Percentiles rank a stretch among this genome's conserved stretches.
Conservation (phyloP, 92 coral and sea anemone species). For the Blastomussa wellsi region DNA sequence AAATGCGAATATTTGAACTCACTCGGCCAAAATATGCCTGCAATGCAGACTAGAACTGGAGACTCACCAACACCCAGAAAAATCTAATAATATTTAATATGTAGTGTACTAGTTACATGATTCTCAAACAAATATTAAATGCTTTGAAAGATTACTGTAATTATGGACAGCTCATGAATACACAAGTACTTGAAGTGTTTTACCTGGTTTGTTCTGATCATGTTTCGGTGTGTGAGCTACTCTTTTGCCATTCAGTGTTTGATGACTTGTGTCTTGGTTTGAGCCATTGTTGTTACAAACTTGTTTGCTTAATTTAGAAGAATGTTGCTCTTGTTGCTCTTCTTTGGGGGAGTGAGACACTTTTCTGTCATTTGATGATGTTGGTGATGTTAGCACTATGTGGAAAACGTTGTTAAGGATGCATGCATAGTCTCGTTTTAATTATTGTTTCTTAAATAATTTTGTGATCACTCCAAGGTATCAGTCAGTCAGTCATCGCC, state of each 20-base stretch:
- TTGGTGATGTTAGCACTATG: neutral
- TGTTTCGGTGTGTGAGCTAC: constrained; percentile 50
- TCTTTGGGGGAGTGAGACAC: neutral
- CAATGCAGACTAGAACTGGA: too few relatives aligned
- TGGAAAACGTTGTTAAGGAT: constrained; percentile 1
- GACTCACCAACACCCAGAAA: too few relatives aligned
- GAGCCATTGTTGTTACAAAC: neutral
- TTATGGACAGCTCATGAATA: neutral
- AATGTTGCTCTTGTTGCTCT: neutral
- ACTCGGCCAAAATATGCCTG: too few relatives aligned
- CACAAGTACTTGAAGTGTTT: neutral
- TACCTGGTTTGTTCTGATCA: constrained; percentile 19
- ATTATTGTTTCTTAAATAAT: too few relatives aligned
- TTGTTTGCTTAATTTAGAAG: neutral
- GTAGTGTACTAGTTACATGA: too few relatives aligned
- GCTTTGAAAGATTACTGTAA: neutral
- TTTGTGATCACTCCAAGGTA: too few relatives aligned
- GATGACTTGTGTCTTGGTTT: constrained; percentile 8
- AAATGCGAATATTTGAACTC: too few relatives aligned
- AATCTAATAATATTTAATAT: too few relatives aligned
- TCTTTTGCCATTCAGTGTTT: constrained; percentile 41
- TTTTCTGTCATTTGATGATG: neutral
- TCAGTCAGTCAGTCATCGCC: too few relatives aligned
- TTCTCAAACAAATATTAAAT: too few relatives aligned
- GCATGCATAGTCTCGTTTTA: too few relatives aligned